Percentiles rank a stretch among this genome's conserved stretches.
Conservation (phyloP, 2,797 vertebrate genomes). For the Margarornis squamiger region DNA sequence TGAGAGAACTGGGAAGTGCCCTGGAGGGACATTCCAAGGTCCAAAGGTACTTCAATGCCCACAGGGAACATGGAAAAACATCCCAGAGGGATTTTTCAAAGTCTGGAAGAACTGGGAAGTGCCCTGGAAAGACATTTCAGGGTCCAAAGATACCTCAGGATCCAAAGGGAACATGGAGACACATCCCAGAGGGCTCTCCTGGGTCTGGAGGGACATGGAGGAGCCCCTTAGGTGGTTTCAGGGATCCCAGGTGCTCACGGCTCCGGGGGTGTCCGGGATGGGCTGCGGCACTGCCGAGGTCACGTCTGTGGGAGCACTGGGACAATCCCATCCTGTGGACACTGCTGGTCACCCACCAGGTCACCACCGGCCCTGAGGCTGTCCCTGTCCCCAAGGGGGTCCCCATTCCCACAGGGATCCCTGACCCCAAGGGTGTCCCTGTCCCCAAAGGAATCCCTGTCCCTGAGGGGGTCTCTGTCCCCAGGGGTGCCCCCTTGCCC, state of each 20-base stretch:
- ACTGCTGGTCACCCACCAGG: not conserved
- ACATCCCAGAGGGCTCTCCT: not conserved
- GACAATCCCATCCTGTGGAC: not conserved
- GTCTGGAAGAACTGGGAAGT: not conserved
- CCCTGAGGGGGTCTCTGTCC: too few species aligned
- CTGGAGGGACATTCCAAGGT: too few species aligned
- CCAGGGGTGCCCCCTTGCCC: too few species aligned
- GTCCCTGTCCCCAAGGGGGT: not conserved
- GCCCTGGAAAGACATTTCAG: not conserved
- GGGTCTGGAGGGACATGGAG: not conserved
- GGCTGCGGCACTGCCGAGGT: too few species aligned
- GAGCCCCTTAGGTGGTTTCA: not conserved
- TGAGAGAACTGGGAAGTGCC: not conserved
- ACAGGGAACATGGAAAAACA: not conserved
- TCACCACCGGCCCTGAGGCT: accelerated
- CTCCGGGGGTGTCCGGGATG: not conserved
- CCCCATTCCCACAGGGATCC: not conserved
- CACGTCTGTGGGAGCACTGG: not conserved
- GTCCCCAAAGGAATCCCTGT: too few species aligned
- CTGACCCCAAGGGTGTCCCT: not conserved
- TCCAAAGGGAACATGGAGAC: not conserved
- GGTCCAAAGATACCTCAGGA: not conserved
- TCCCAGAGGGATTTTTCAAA: not conserved
- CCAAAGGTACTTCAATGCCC: not conserved
- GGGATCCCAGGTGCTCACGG: not conserved